Evolutionary conservation across 1,140 invertebrate species (phyloP), one percentile per base, ranked within the genome.

Genomic region (Drosophila ohnishii): DNA sequence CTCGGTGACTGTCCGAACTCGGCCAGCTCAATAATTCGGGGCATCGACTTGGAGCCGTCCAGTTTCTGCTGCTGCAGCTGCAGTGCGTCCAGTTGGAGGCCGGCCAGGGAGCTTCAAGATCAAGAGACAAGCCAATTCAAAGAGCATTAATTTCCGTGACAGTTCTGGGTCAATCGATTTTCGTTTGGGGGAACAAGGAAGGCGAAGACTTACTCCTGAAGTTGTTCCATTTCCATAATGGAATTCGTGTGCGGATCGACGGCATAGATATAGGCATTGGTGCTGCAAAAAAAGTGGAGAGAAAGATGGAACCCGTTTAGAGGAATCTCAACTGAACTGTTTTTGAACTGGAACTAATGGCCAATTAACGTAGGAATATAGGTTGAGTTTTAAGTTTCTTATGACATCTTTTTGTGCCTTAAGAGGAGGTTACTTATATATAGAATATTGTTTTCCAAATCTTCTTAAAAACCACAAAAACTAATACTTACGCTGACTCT

Each of bases 181-280:
- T 67, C 2, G 35, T 2, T 14, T 35, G 11, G 16, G 28, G 40
- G 4, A 25, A n/a, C 11, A 7, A 60, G 61, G 10, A 22, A 11
- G 44, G 16, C n/a, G 42, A 37, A 22, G n/a, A 39, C 93, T 94
- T 93, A 96, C 95, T 94, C 94, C 91, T 96, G 94, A 25, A 97
- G 82, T 1, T 94, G 94, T 51, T 96, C 95, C 93, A 95, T 96
- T 85, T 97, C 96, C 50, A 97, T 93, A 62, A 97, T 95, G 2
- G 95, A 93, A 86, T 97, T 97, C 1, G 96, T 94, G 57, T 95
- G 91, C 3, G 95, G 95, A 92, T 97, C 96, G 8, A 97, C 95
- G 1, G 95, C 96, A 83, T 97, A 97, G 37, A 97, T 93, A 72
- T 96, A 97, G 92, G 97, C 93, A 76, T 97, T 96, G 30, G 96